Percentiles rank a stretch among this genome's conserved stretches.
These are phyloP conservation scores for Haemorhous mexicanus DNA, from an alignment of 2,113 vertebrate species.

Conservation along the genomic window DNA sequence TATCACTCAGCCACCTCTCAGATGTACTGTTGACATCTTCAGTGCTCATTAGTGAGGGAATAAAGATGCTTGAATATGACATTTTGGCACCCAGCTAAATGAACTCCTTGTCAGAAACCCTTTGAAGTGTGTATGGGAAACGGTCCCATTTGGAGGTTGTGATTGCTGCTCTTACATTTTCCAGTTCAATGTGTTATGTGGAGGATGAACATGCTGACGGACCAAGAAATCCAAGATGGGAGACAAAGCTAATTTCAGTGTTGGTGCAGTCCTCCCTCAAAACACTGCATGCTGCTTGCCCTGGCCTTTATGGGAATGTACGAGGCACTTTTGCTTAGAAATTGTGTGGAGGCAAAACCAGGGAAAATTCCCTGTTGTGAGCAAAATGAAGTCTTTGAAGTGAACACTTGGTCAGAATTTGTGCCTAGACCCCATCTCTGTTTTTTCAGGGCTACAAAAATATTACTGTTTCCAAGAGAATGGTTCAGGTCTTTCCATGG, in stretches of 20 bases:
- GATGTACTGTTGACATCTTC: not conserved
- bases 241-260: not conserved
- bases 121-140: not conserved
- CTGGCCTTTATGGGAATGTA: not conserved
- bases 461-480: not conserved
- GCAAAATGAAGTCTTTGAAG: not conserved
- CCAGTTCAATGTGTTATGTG: not conserved
- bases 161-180: not conserved
- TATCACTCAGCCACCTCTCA: not conserved
- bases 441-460: not conserved
- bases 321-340: not conserved
- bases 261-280: not conserved
- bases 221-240: not conserved
- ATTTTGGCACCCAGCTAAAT: not conserved
- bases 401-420: not conserved
- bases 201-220: not conserved
- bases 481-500: not conserved
- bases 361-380: not conserved
- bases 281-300: not conserved
- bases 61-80: not conserved
- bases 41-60: not conserved
- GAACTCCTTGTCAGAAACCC: not conserved
- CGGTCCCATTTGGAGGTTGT: not conserved
- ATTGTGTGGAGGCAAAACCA: not conserved
- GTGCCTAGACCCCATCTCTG: not conserved